Evolutionary conservation across 2,888 invertebrate species (phyloP).

Genomic region (Rhagium mordax): DNA sequence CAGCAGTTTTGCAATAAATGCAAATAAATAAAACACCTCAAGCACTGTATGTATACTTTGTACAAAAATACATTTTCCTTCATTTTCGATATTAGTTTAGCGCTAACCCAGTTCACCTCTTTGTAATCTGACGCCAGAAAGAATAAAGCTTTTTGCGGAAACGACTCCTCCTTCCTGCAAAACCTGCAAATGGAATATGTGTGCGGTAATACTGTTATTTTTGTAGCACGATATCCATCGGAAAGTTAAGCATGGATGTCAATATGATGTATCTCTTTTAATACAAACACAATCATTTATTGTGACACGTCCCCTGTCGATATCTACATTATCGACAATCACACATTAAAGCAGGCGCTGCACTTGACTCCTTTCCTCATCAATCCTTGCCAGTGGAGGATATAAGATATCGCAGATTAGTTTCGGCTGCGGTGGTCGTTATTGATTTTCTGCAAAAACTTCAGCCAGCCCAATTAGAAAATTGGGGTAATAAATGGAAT

Average conservation of each 20-base stretch:
- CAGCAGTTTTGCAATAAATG: too few relatives aligned
- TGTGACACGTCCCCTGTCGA: slow-evolving; percentile 62
- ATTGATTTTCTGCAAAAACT: slow-evolving; percentile 16
- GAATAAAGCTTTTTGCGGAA: slow-evolving; percentile 41
- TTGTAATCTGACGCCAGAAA: slow-evolving; percentile 10
- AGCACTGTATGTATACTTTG: too few relatives aligned
- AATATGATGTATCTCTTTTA: slow-evolving; percentile 65
- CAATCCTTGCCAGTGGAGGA: slow-evolving; percentile 61
- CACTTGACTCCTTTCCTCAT: slow-evolving; percentile 63
- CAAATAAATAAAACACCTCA: too few relatives aligned
- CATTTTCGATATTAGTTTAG: slow-evolving; percentile 6
- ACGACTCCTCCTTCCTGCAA: slow-evolving; percentile 25
- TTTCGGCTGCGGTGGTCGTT: slow-evolving; percentile 2
- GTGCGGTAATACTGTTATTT: slow-evolving; percentile 9
- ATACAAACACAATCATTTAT: slow-evolving; percentile 67
- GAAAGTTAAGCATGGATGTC: slow-evolving; percentile 42
- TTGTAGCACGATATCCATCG: neutral
- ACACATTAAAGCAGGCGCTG: slow-evolving; percentile 62
- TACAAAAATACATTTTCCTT: neutral
- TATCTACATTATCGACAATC: slow-evolving; percentile 64
- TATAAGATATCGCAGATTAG: slow-evolving; percentile 46
- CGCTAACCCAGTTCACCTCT: slow-evolving; percentile 7
- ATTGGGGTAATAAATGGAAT: neutral
- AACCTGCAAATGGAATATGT: neutral
- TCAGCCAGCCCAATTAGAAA: neutral